phyloP scores from a whole-genome alignment of 30 jellyfish, hydroid and myxozoan species.

The Hydra vulgaris region DNA sequence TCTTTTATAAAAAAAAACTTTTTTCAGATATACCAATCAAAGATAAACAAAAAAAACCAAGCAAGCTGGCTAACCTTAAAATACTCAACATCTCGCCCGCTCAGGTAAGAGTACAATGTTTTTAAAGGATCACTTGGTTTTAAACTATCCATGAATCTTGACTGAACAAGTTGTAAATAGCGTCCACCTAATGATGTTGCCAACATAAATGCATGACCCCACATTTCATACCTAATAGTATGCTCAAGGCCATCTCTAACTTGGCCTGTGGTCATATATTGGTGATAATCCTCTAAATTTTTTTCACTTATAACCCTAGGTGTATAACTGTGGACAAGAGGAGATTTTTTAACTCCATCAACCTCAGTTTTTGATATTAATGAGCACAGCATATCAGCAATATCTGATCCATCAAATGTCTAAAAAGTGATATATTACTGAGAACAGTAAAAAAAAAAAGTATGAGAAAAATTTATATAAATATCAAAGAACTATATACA shows the following conservation, averaged over 20 bases:
- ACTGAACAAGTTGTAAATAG: neutral
- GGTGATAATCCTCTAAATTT: constrained; percentile 15
- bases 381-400: constrained; percentile 20
- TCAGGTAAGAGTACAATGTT: constrained; percentile 17
- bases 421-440: constrained; percentile 2
- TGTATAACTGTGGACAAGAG: constrained; percentile 6
- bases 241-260: constrained; percentile 19
- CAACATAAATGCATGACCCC: constrained; percentile 44
- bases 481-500: no score
- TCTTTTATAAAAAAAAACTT: neutral
- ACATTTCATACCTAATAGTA: constrained; percentile 21
- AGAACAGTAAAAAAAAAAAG: no score
- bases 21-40: no score
- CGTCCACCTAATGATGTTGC: constrained; percentile 21
- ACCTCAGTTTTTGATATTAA: constrained; percentile 16
- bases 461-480: no score
- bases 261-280: constrained; percentile 21
- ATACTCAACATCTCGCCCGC: neutral
- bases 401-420: constrained; percentile 43
- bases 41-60: no score
- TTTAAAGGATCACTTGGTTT: constrained; percentile 22
- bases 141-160: constrained; percentile 19
- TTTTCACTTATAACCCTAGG: constrained; percentile 1
- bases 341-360: constrained; percentile 3
- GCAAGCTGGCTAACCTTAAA: no score